Base-by-base conservation (phyloP, 2,797 vertebrate genomes). In the Furcifer pardalis region DNA sequence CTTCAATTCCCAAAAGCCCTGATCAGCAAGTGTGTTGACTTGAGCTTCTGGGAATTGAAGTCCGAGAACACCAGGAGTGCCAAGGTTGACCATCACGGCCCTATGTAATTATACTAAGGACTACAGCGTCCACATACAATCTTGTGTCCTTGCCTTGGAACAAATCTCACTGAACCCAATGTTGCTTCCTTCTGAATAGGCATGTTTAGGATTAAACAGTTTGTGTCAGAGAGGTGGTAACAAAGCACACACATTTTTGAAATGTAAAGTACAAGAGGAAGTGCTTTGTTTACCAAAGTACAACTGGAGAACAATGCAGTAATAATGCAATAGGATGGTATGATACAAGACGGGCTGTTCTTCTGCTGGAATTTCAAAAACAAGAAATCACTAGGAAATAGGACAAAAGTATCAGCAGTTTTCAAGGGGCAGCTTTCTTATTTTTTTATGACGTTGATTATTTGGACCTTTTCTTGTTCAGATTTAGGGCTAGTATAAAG, bases 361-460 rank as follows among this genome's bases (percentile, higher is more conserved):
- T 0, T 13, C 75, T 46, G 37, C 77, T 44, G 81, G 77, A 86
- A 21, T 80, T 72, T 77, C 80, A 82, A 87, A n/a, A 85, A 60
- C 63, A 81, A 71, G 69, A 87, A 77, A 86, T 56, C 88, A 89
- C 52, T 69, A 30, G 85, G 74, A 92, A 93, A 65, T 1, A 21
- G 12, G 81, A 89, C 27, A 23, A 86, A 77, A 44, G 17, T 85
- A 7, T 87, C 89, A 91, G 86, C 52, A 82, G 15, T 79, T 90
- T 76, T 79, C 30, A 76, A 44, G 56, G 69, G 62, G 27, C 23
- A 19, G 0, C 1, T 83, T 82, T 75, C 40, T 42, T 15, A 5
- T 25, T 40, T 25, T 40, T 30, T 59, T 81, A 42, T 27, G 27
- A 56, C 56, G 32, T n/a, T 52, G 73, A 81, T 60, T 30, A 42